Percentiles rank a stretch among this genome's conserved stretches.
phyloP scores from a whole-genome alignment of 2,113 vertebrate genomes.

The Petrocephalus zakoni region DNA sequence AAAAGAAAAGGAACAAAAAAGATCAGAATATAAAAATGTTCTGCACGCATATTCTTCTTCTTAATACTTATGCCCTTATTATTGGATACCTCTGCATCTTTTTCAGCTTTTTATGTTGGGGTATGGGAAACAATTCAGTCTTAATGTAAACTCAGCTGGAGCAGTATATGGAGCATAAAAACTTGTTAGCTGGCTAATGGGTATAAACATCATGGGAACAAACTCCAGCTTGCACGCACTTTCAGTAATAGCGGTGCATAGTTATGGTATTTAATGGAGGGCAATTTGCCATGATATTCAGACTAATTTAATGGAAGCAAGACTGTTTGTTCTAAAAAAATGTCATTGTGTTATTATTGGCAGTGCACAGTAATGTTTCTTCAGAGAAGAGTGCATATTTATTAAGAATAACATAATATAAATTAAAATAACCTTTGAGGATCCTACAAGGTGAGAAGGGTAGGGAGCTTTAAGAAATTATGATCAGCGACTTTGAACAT shows the following conservation, averaged over 20 bases:
- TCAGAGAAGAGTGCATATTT: neutral
- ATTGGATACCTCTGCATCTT: neutral
- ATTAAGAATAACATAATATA: neutral
- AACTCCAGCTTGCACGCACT: neutral
- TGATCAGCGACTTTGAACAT: neutral
- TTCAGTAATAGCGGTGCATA: neutral
- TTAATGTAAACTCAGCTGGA: neutral
- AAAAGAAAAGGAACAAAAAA: too few relatives aligned
- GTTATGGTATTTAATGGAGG: neutral
- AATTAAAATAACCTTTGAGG: neutral
- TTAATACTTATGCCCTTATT: neutral
- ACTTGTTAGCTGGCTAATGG: neutral
- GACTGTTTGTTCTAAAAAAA: neutral
- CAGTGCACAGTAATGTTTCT: neutral
- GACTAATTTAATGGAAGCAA: neutral
- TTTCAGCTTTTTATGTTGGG: neutral
- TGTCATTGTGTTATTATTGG: neutral
- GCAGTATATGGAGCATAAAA: neutral
- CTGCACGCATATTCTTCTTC: neutral
- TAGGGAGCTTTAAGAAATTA: neutral
- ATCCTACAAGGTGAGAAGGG: too few relatives aligned
- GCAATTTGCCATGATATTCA: neutral
- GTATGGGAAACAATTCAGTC: neutral
- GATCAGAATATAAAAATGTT: neutral
- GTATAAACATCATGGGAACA: neutral